Percentiles rank a stretch among this genome's conserved stretches.
Evolutionary conservation across 2,113 vertebrate genomes (phyloP).

Genomic region (Dasypus novemcinctus): DNA sequence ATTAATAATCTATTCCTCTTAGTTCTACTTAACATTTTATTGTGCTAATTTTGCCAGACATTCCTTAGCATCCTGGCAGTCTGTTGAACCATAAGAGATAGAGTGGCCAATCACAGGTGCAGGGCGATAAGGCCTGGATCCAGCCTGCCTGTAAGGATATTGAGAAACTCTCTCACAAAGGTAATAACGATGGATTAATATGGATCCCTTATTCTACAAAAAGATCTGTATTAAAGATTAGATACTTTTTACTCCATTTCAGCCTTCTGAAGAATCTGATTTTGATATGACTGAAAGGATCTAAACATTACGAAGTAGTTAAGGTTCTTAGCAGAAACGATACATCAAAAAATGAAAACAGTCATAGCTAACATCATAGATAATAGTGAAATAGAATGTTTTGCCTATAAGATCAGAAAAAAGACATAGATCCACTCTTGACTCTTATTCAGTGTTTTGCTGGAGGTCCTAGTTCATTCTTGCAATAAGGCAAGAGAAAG

Average conservation of each 20-base stretch:
- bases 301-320: neutral
- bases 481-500: neutral
- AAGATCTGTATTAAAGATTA: neutral
- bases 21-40: slow-evolving; percentile 4
- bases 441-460: neutral
- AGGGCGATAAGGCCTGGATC: neutral
- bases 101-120: neutral
- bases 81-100: neutral
- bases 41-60: neutral
- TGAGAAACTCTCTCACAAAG: slow-evolving; percentile 4
- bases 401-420: neutral
- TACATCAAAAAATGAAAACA: neutral
- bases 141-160: neutral
- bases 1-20: slow-evolving; percentile 29
- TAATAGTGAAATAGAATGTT: neutral
- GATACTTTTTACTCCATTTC: neutral
- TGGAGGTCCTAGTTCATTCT: neutral
- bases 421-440: neutral
- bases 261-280: neutral
- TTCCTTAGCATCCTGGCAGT: neutral
- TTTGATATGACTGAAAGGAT: neutral
- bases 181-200: neutral
- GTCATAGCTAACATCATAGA: neutral
- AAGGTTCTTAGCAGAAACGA: neutral
- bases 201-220: neutral